Evolutionary conservation across 2,888 invertebrate species (phyloP).

Genomic region (Spicauda simplicius): DNA sequence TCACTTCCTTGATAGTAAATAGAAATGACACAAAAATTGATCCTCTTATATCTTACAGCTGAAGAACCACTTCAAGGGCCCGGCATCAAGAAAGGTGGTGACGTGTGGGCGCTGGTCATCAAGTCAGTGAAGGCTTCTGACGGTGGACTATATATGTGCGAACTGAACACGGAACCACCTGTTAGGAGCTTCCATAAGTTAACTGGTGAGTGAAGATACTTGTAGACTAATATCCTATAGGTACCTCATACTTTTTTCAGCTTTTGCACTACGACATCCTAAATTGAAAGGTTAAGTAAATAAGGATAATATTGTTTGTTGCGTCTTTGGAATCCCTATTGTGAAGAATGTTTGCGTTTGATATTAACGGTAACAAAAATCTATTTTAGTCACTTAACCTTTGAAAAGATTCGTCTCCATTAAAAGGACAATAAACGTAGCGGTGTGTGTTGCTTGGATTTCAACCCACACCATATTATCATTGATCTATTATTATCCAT

Average conservation of each 20-base stretch:
- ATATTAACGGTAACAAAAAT: too few relatives aligned
- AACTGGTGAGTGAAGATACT: constrained; percentile 82
- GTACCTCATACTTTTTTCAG: background rate
- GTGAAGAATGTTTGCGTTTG: too few relatives aligned
- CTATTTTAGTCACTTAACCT: too few relatives aligned
- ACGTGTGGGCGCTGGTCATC: constrained; percentile 94
- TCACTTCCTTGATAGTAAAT: too few relatives aligned
- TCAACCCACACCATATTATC: too few relatives aligned
- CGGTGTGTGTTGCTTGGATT: too few relatives aligned
- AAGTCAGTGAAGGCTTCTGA: constrained; percentile 88
- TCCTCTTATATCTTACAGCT: constrained; percentile 49
- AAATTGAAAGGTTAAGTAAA: background rate
- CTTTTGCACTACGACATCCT: background rate
- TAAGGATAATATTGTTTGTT: too few relatives aligned
- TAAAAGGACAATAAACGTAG: too few relatives aligned
- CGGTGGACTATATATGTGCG: constrained; percentile 92
- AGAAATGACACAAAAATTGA: background rate
- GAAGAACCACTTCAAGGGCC: constrained; percentile 76
- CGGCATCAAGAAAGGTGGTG: constrained; percentile 87
- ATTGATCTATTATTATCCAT: too few relatives aligned
- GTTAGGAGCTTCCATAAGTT: constrained; percentile 92
- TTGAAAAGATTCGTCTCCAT: too few relatives aligned
- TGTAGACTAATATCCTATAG: background rate
- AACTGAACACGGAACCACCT: constrained; percentile 92
- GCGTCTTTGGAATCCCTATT: too few relatives aligned